Base-by-base conservation (phyloP, 2,888 invertebrate species). In the Acrobeloides nanus region DNA sequence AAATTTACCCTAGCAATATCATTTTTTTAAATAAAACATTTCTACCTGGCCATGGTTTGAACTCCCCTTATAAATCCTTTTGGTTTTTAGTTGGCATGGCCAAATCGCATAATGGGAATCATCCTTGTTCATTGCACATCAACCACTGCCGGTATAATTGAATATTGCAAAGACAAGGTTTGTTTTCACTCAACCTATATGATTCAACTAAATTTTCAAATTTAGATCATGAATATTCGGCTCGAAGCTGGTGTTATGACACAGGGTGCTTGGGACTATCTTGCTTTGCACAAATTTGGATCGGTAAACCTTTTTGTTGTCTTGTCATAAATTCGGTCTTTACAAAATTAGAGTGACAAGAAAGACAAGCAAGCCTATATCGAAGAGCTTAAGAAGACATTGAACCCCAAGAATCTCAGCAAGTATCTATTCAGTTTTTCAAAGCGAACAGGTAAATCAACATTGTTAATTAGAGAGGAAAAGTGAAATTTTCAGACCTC, bases 241-340 rank as follows among this genome's bases (percentile, higher is more conserved):
- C 82, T 86, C 48, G 82, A 84, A 25, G 84, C 84, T 72, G 77
- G 78, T 58, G 80, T 81, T 26, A 86, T 88, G 76, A 85, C 85
- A 49, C 86, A 86, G 60, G 85, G 86, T 1, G 86, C 87, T 51
- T 87, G 87, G 77, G 84, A 86, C 68, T 88, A 87, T 76, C 80
- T 89, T 59, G 82, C 87, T 67, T 84, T 86, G 74, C 88, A 89
- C 76, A 86, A 87, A 80, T 88, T 88, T 76, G 89, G 88, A 75
- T 84, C 85, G 77, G 87, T 56, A 18, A 48, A 25, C 24, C 17
- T 8, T 35, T 10, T 7, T 17, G 18, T 35, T 35, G 35, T 7
- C 17, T 8, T 10, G 34, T 12, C 4, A 38, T 23, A 2, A 21
- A 38, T 15, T 38, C 38, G 21, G n/a, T 15, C 32, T 15, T 31